Evolutionary conservation across 2,888 invertebrate genomes (phyloP), one percentile per base, ranked within the genome.

Genomic region (Alsophila aescularia): DNA sequence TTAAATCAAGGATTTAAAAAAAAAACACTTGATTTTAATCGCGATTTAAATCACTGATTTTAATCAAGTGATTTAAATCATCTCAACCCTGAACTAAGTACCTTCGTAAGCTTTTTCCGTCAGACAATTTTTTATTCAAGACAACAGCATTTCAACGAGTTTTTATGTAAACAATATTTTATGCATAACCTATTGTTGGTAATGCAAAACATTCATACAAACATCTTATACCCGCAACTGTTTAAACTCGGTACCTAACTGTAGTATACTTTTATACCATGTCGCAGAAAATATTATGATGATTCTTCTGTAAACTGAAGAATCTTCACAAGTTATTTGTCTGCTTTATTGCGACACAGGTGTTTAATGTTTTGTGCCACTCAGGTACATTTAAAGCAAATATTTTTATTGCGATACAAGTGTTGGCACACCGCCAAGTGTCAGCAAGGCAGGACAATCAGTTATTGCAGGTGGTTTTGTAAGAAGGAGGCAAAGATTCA

Each of bases 361-460:
- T 3, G 3, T 6, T 21, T 21, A 21, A 6, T 21, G 3, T 1
- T 32, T 31, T 42, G 9, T 43, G 21, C 18, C 10, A 24, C 15
- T 35, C n/a, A 21, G 12, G 29, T 31, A 44, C 43, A 32, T 51
- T 45, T 27, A 35, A 18, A 47, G 55, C 54, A 59, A 67, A 62
- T 59, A 63, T 60, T 66, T 63, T 66, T 65, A 64, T 56, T 57
- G 55, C 57, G 41, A 42, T 58, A 53, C 44, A 53, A 61, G 52
- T 60, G 54, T 58, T 62, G 59, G 58, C 52, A 52, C 51, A 57
- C 16, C 42, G 42, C 49, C 45, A 39, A 56, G 51, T 60, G 62
- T 60, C 54, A 66, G 58, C 57, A 56, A 53, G 62, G 47, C 62
- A 67, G 64, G 60, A 60, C 54, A 61, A 57, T 52, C 44, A 55